phyloP scores from a whole-genome alignment of 2,113 vertebrate species.

The Lampris incognitus region DNA sequence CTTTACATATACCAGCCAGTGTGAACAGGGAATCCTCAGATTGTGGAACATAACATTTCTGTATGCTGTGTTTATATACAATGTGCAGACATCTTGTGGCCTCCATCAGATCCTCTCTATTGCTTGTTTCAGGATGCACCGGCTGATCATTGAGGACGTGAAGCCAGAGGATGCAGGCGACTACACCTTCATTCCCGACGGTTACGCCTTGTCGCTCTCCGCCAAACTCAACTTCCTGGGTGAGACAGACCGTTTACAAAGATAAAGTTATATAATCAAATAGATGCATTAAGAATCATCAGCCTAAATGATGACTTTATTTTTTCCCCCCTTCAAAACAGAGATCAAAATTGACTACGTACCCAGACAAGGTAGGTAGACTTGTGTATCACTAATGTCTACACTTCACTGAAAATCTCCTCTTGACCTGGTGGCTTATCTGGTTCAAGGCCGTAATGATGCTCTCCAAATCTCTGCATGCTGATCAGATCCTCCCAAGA shows the following conservation, averaged over 20 bases:
- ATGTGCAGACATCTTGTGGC: not conserved
- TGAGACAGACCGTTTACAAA: slow-evolving; percentile 68
- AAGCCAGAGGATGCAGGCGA: slow-evolving; percentile 89
- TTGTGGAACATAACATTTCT: too few species aligned
- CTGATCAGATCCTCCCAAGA: slow-evolving; percentile 89
- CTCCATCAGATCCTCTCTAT: not conserved
- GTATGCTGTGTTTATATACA: rapidly evolving
- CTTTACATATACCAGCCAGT: too few species aligned
- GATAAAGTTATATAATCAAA: not conserved
- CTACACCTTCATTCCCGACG: slow-evolving; percentile 91
- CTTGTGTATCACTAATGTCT: not conserved
- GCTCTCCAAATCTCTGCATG: not conserved
- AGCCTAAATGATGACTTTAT: slow-evolving; percentile 8
- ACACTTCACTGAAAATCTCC: not conserved
- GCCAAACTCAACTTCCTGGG: slow-evolving; percentile 95
- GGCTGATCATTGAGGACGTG: slow-evolving; percentile 86
- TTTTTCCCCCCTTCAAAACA: slow-evolving; percentile 63
- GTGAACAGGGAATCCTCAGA: too few species aligned
- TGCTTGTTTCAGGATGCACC: slow-evolving; percentile 83
- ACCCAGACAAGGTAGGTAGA: slow-evolving; percentile 89
- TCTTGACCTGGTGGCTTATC: not conserved
- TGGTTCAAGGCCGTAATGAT: slow-evolving; percentile 2
- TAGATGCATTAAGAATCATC: slow-evolving; percentile 29
- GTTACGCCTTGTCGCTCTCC: slow-evolving; percentile 89
- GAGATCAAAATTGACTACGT: slow-evolving; percentile 96